Evolutionary conservation across 2,113 vertebrate species (phyloP), one percentile per base, ranked within the genome.

Genomic region (Sorex fumeus): DNA sequence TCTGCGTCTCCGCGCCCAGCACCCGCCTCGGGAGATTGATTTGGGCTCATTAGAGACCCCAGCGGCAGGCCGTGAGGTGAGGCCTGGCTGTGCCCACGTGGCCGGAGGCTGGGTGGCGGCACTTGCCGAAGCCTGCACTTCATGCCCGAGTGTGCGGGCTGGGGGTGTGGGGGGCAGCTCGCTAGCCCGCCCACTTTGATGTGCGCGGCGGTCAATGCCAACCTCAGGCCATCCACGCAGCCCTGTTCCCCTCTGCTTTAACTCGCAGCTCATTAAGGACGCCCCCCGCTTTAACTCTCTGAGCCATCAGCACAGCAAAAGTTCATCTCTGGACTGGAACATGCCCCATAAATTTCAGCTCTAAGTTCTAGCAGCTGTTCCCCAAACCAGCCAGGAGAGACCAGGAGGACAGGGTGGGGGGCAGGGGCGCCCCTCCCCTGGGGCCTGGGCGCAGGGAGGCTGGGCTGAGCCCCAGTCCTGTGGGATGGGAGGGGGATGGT

Each of bases 321-420:
- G 86, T 91, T 90, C 88, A 77, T 90, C 80, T 88, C 80, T 80
- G 82, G 13, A 66, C 72, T 88, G 76, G 53, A 92, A 90, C 43
- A 0, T 9, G n/a, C 85, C 64, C 53, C 86, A 87, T 93, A 92
- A 92, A 87, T 95, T 88, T 95, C 47, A 93, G 76, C 80, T 71
- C 88, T 87, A 93, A 89, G 83, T 90, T 87, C 86, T n/a, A 95
- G 90, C 90, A 93, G 90, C 96, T 95, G 94, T 87, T 89, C 88
- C 74, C 90, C 21, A 7, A 93, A 78, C 86, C 83, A 23, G 6
- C 40, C 28, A 34, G 80, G 27, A 72, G 75, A 32, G 16, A 47
- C 25, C 47, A 53, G 84, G 76, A 18, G 23, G 70, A 40, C 16
- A 66, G 71, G 62, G 67, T 67, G 3, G 45, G 40, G 15, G 2